A percentile compares a stretch with the other conserved stretches of the same genome.
Conservation (phyloP, 2,888 invertebrate species). For the Pasiphila rectangulata region DNA sequence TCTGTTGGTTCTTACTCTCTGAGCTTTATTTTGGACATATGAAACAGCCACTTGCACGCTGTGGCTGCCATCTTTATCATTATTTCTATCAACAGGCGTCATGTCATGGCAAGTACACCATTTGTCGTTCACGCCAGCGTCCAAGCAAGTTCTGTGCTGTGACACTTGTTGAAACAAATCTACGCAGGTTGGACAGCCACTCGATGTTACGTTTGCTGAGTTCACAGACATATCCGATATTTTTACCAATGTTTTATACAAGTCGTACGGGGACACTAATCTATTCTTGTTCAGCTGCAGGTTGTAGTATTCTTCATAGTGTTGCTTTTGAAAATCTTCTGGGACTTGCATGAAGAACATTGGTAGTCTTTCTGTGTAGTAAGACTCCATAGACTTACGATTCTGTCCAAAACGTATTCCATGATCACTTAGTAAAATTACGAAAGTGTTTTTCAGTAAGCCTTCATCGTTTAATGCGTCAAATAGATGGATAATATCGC, state of each 20-base stretch:
- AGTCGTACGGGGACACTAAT: conserved; percentile 86
- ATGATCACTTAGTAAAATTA: conserved; percentile 88
- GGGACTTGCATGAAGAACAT: conserved; percentile 87
- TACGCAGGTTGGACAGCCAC: conserved; percentile 82
- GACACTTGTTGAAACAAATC: conserved; percentile 82
- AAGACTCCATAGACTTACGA: conserved; percentile 85
- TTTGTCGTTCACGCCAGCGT: conserved; percentile 84
- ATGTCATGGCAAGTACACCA: conserved; percentile 86
- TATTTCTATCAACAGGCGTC: conserved; percentile 47
- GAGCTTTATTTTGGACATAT: conserved; percentile 42
- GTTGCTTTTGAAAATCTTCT: conserved; percentile 74
- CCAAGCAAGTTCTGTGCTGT: conserved; percentile 82
- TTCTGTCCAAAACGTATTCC: conserved; percentile 86
- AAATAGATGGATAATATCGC: conserved; percentile 75
- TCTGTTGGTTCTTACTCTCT: conserved; percentile 41
- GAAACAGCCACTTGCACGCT: conserved; percentile 67
- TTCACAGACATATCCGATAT: conserved; percentile 76
- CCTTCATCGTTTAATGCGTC: conserved; percentile 73
- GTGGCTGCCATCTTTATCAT: conserved; percentile 58
- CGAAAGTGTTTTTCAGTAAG: conserved; percentile 83
- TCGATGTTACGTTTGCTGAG: conserved; percentile 59
- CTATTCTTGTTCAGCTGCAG: conserved; percentile 82
- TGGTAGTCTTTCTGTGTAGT: conserved; percentile 89
- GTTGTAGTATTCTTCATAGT: conserved; percentile 79
- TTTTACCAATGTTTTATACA: conserved; percentile 83